These are phyloP conservation scores for Neotoma lepida DNA, from an alignment of 2,113 vertebrate species.

Conservation along the genomic window DNA sequence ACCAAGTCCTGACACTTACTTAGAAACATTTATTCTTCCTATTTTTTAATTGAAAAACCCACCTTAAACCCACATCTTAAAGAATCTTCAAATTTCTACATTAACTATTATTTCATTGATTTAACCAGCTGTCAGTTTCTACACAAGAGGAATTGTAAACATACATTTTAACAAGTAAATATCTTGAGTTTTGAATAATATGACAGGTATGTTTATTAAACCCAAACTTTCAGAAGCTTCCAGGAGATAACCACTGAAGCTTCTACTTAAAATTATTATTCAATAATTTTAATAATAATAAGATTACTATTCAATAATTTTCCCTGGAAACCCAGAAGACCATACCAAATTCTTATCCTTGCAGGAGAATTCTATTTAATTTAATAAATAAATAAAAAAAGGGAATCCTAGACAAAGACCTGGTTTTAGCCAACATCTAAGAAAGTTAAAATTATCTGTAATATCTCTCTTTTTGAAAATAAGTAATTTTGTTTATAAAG, in stretches of 20 bases:
- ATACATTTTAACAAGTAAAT: not conserved
- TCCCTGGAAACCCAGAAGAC: not conserved
- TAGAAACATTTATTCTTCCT: constrained; percentile 44
- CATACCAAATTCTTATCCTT: not conserved
- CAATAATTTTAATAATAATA: too few species aligned
- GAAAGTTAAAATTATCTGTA: constrained; percentile 10
- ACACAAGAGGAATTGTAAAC: not conserved
- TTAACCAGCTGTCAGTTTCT: not conserved
- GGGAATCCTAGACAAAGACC: not conserved
- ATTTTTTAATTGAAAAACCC: not conserved
- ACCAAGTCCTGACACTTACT: constrained; percentile 18
- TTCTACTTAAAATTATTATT: not conserved
- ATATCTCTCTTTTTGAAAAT: not conserved
- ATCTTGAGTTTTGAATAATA: constrained; percentile 25
- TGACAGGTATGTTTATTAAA: not conserved
- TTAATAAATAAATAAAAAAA: too few species aligned
- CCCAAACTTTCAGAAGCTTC: not conserved
- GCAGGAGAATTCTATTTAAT: not conserved
- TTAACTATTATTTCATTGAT: not conserved
- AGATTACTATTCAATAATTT: too few species aligned
- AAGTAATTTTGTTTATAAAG: constrained; percentile 35
- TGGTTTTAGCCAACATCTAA: constrained; percentile 12
- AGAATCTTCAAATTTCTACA: not conserved
- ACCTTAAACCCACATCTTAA: not conserved
- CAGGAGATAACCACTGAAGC: not conserved